Evolutionary conservation across 2,797 vertebrate species (phyloP).

Genomic region (Galagoides demidoff): DNA sequence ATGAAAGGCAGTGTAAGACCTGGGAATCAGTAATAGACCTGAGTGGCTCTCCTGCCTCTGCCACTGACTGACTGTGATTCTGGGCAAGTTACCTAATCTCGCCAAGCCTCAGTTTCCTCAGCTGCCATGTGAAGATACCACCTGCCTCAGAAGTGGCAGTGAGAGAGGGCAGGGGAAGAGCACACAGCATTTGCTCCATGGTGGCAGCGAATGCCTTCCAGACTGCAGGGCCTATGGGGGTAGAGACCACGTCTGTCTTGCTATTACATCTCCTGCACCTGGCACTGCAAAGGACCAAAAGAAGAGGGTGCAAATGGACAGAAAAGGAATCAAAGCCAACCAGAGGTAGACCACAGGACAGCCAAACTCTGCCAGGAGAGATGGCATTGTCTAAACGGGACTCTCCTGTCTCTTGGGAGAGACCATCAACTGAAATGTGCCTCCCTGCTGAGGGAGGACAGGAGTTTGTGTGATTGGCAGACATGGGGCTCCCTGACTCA

Average conservation of each 20-base stretch:
- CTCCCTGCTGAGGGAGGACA: neutral
- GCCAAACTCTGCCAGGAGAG: too few species aligned
- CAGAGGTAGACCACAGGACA: neutral
- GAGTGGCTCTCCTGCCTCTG: neutral
- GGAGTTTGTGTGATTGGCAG: neutral
- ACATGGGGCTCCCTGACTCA: neutral
- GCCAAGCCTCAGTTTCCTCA: neutral
- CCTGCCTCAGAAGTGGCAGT: neutral
- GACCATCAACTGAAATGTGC: neutral
- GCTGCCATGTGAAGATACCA: neutral
- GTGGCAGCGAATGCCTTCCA: fast-evolving
- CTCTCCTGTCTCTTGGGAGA: neutral
- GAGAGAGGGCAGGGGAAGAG: neutral
- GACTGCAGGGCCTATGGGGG: neutral
- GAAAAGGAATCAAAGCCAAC: neutral
- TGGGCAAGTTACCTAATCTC: neutral
- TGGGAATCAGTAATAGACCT: neutral
- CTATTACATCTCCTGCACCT: fast-evolving
- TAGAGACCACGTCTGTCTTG: neutral
- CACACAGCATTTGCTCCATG: too few species aligned
- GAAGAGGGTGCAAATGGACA: neutral
- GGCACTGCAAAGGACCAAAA: neutral
- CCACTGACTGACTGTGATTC: neutral
- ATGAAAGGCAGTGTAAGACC: neutral
- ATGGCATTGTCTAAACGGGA: neutral